A percentile compares a stretch with the other conserved stretches of the same genome.
phyloP scores from a whole-genome alignment of 64 coral and sea anemone genomes.

The Dendronephthya gigantea region DNA sequence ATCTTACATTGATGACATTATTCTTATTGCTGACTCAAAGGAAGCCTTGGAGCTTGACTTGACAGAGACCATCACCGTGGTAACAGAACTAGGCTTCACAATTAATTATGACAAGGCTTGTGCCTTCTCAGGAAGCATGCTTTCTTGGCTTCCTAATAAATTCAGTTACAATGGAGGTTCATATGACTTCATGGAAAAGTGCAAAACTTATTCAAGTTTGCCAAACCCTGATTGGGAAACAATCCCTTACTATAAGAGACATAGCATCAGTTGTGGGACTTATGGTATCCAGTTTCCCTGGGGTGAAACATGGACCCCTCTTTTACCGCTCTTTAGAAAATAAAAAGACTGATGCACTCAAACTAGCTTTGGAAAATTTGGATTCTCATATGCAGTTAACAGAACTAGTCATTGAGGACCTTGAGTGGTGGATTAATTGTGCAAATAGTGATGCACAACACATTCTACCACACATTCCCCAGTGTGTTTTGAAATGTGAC shows the following conservation, averaged over 20 bases:
- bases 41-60: not conserved
- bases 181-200: not conserved
- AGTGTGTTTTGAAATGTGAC: conserved; percentile 31
- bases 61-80: not conserved
- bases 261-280: not conserved
- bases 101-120: conserved; percentile 18
- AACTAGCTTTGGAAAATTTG: conserved; percentile 8
- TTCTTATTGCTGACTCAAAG: not conserved
- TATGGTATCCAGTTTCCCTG: not conserved
- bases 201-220: not conserved
- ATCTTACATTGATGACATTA: conserved; percentile 41
- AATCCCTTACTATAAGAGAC: not conserved
- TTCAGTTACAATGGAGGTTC: not conserved
- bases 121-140: conserved; percentile 17
- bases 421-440: conserved; percentile 40
- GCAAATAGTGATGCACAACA: not conserved
- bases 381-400: conserved; percentile 31
- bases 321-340: not conserved
- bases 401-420: conserved; percentile 29
- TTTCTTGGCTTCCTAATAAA: conserved; percentile 33
- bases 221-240: not conserved
- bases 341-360: conserved; percentile 31
- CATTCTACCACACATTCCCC: not conserved
- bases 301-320: not conserved
- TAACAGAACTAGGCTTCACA: conserved; percentile 28